Evolutionary conservation across 2,888 invertebrate species (phyloP).

Genomic region (Epistrophe eligans): DNA sequence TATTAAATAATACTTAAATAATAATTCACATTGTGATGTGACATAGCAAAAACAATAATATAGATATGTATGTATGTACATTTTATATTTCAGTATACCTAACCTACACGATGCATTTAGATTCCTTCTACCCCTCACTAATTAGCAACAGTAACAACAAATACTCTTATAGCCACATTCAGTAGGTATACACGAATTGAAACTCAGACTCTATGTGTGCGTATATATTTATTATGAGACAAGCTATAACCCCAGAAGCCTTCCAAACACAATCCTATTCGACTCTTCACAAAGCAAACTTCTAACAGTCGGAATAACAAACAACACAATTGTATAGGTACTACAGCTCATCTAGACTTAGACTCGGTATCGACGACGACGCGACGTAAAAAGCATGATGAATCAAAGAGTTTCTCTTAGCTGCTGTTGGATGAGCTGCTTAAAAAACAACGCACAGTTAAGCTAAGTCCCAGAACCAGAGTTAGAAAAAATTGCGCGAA

Average conservation of each 20-base stretch:
- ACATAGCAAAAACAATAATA: slow-evolving; percentile 12
- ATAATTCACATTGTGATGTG: slow-evolving; percentile 15
- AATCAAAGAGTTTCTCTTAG: slow-evolving; percentile 65
- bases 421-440: slow-evolving; percentile 15
- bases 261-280: slow-evolving; percentile 15
- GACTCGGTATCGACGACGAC: not conserved
- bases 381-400: slow-evolving; percentile 22
- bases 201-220: slow-evolving; percentile 27
- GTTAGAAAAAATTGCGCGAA: slow-evolving; percentile 44
- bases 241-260: slow-evolving; percentile 11
- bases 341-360: slow-evolving; percentile 42
- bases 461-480: slow-evolving; percentile 4
- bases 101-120: slow-evolving; percentile 28
- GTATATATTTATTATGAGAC: slow-evolving; percentile 17
- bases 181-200: not conserved
- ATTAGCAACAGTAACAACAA: slow-evolving; percentile 36
- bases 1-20: slow-evolving; percentile 25
- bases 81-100: slow-evolving; percentile 27
- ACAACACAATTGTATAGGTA: slow-evolving; percentile 48
- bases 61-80: not conserved
- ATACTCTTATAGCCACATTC: slow-evolving; percentile 28
- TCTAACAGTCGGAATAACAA: slow-evolving; percentile 56
- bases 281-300: slow-evolving; percentile 36
- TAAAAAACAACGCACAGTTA: slow-evolving; percentile 49
- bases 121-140: slow-evolving; percentile 2